These are phyloP conservation scores for Embiotoca jacksoni DNA, from an alignment of 2,113 vertebrate genomes.

Conservation along the genomic window DNA sequence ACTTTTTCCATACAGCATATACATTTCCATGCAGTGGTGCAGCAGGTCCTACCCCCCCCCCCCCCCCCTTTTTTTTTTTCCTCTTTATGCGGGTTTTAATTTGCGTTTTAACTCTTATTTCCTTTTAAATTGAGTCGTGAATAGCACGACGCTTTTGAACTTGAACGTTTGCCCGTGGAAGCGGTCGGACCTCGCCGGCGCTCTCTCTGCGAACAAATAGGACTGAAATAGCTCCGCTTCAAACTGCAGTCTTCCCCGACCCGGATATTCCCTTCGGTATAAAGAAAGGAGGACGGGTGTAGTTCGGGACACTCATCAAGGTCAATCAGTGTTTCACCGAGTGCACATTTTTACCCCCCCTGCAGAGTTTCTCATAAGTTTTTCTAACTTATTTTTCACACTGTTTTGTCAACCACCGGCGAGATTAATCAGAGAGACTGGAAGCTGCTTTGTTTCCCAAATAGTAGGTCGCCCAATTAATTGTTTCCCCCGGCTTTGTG, in stretches of 20 bases:
- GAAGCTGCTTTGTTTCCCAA: conserved; percentile 38
- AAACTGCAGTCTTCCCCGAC: conserved; percentile 62
- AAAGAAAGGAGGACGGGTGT: conserved; percentile 59
- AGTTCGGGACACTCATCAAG: conserved; percentile 52
- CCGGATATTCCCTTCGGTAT: conserved; percentile 45
- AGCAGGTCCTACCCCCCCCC: conserved; percentile 16
- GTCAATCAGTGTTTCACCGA: conserved; percentile 47
- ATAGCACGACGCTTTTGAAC: background rate
- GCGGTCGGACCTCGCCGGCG: background rate
- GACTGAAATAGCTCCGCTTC: conserved; percentile 43
- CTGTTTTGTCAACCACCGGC: background rate
- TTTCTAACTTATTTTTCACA: conserved; percentile 11
- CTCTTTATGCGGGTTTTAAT: background rate
- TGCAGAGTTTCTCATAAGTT: conserved; percentile 14
- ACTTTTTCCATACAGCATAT: conserved; percentile 38
- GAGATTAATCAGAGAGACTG: conserved; percentile 30
- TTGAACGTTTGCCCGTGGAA: background rate
- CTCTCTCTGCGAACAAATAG: conserved; percentile 8
- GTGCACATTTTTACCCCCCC: conserved; percentile 16
- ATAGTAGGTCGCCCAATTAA: conserved; percentile 60
- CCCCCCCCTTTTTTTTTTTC: background rate
- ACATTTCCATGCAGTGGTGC: conserved; percentile 45
- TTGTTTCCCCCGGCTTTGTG: conserved; percentile 71
- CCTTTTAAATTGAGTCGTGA: background rate
- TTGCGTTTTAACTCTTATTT: background rate